phyloP scores from a whole-genome alignment of 2,888 invertebrate species.

The Colostygia pectinataria region DNA sequence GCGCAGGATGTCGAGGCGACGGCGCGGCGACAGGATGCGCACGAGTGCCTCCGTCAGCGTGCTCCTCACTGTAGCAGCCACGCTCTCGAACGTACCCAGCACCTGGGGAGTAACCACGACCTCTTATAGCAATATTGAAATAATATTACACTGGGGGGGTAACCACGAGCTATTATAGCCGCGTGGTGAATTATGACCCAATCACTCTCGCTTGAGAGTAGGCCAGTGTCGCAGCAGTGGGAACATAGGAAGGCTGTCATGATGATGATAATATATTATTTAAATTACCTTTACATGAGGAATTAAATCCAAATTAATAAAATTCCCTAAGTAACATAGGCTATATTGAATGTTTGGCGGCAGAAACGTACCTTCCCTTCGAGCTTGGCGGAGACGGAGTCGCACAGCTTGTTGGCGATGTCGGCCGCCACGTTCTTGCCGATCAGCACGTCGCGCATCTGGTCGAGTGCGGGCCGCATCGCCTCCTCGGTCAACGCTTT shows the following conservation, averaged over 20 bases:
- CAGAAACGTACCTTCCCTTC: conserved; percentile 88
- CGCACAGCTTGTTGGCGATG: conserved; percentile 96
- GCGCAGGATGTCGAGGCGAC: conserved; percentile 97
- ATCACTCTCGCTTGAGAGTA: too few relatives aligned
- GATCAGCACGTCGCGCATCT: conserved; percentile 97
- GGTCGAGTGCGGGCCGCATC: conserved; percentile 94
- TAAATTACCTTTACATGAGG: too few relatives aligned
- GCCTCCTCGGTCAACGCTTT: conserved; percentile 92
- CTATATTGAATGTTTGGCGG: not conserved
- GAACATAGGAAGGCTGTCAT: too few relatives aligned
- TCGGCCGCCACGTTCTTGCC: conserved; percentile 98
- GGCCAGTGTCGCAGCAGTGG: too few relatives aligned
- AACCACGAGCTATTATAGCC: too few relatives aligned
- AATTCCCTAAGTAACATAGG: too few relatives aligned
- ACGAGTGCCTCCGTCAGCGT: conserved; percentile 96
- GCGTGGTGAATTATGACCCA: too few relatives aligned
- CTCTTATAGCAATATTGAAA: too few relatives aligned
- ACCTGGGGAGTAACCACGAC: conserved; percentile 68
- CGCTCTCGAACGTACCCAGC: conserved; percentile 96
- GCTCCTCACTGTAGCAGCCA: conserved; percentile 93
- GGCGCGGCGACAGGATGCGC: conserved; percentile 96
- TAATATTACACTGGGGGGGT: conserved; percentile 78
- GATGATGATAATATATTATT: too few relatives aligned
- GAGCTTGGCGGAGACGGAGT: conserved; percentile 94
- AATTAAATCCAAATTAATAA: too few relatives aligned